Base-by-base conservation (phyloP, 2,113 vertebrate species). In the Crotalus helleri region DNA sequence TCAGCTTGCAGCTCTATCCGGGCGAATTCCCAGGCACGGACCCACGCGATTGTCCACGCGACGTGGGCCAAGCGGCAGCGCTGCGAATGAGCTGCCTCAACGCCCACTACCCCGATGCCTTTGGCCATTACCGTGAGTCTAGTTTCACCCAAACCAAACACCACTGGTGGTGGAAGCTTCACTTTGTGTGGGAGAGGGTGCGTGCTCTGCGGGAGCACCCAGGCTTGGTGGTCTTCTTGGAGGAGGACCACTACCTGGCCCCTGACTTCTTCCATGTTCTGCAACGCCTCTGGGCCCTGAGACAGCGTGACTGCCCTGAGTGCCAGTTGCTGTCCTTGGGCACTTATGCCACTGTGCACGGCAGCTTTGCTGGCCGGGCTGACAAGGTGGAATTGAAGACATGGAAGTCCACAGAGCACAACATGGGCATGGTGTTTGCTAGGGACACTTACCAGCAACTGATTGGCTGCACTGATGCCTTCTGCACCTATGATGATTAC, bases 81-180 rank as follows among this genome's bases (percentile, higher is more conserved):
- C 97, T 98, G 97, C 98, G 98, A 88, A 92, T 98, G 93, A 98
- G 99, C 81, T 99, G 99, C 97, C 98, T 99, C 95, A 99, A 99
- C 58, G 99, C 99, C 21, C 99, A 99, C 91, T 99, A 98, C 95
- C 99, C 99, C 0, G 99, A 99, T 95, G 99, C 99, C 0, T 99
- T 99, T 88, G 99, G 99, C 93, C 99, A 99, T 96, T 99, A 99
- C 95, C 98, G 99, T 5, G 99, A 99, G 95, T 99, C 99, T 55
- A 98, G 98, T 61, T 99, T 99, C 97, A 99, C 99, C 4, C 99
- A 99, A 96, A 98, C 99, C 95, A 99, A 99, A 96, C 99, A 99
- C 96, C 99, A 99, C 95, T 99, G 99, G 99, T 99, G 99, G 99
- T 99, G 99, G 99, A 99, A 99, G 98, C 97, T 99, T 96, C 99